Evolutionary conservation across 2,888 invertebrate species (phyloP).

Genomic region (Oegoconia quadripuncta): DNA sequence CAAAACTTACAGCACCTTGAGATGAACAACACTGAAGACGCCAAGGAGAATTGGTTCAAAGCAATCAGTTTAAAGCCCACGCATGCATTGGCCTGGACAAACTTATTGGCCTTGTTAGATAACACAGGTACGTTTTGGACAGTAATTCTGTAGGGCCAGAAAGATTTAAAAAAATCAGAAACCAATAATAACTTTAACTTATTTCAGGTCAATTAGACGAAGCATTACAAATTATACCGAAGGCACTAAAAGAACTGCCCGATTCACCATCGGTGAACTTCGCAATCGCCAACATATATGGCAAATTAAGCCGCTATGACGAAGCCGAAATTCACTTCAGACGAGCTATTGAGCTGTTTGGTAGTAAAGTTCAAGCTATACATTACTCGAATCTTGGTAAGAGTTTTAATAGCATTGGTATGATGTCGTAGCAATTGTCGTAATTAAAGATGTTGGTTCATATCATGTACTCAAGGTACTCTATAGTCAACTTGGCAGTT

Average conservation of each 20-base stretch:
- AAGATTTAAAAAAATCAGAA: too few species aligned
- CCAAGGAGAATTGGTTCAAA: slow-evolving; percentile 89
- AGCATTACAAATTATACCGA: slow-evolving; percentile 84
- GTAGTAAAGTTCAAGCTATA: slow-evolving; percentile 83
- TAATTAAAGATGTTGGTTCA: slow-evolving; percentile 59
- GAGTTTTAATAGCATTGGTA: slow-evolving; percentile 78
- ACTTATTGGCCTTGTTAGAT: slow-evolving; percentile 91
- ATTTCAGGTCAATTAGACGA: slow-evolving; percentile 80
- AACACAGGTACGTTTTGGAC: slow-evolving; percentile 81
- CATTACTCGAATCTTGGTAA: slow-evolving; percentile 94
- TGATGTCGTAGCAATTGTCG: slow-evolving; percentile 95
- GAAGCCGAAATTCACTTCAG: slow-evolving; percentile 91
- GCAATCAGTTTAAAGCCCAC: slow-evolving; percentile 87
- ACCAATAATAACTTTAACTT: too few species aligned
- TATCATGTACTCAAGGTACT: too few species aligned
- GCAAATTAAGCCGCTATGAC: slow-evolving; percentile 87
- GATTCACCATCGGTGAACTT: slow-evolving; percentile 89
- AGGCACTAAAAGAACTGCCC: slow-evolving; percentile 85
- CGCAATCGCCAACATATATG: slow-evolving; percentile 92
- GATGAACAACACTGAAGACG: slow-evolving; percentile 84
- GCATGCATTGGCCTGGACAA: slow-evolving; percentile 95
- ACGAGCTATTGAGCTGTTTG: slow-evolving; percentile 83
- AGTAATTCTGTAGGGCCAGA: too few species aligned
- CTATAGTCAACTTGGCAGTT: too few species aligned
- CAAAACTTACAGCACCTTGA: slow-evolving; percentile 91